Evolutionary conservation across 2,888 invertebrate genomes (phyloP), one percentile per base, ranked within the genome.

Genomic region (Glomeris marginata): DNA sequence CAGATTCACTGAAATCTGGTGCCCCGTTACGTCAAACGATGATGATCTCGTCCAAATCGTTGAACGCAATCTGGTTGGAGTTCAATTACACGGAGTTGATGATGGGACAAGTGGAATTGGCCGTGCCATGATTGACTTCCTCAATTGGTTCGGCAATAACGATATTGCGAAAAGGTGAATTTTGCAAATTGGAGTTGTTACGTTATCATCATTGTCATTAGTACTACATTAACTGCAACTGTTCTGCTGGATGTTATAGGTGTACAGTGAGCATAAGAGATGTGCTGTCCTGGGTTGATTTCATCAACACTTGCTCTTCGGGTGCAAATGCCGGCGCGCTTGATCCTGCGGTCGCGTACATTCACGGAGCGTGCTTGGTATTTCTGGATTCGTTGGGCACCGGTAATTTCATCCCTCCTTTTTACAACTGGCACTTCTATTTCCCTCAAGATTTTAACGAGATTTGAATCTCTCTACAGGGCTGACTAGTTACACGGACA

Each of bases 1-100:
- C 72, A 78, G 98, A 44, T 92, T 99, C 61, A 97, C 98, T 0
- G 98, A 99, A 72, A 90, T 99, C 63, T 99, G 97, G 97, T 95
- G 95, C 62, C 84, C 84, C 50, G 76, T 78, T 45, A 81, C 81
- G 10, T 76, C 77, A 15, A 73, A 77, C 21, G 71, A 76, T 47
- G 72, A 77, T 13, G 95, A 97, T 67, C 71, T 92, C 38, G 68
- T 80, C 13, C 70, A 74, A 48, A 92, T 97, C 51, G 77, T 91
- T 28, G 78, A 81, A 60, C 84, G 83, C 61, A 91, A 88, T 64
- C 71, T 91, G 38, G 65, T 64, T 46, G 62, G 66, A 48, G 28
- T 28, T 3, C 74, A 71, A 8, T 66, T 56, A 66, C 62, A 63
- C 48, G 63, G 63, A 15, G 52, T 57, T 11, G 60, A 57, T 47